A percentile compares a stretch with the other conserved stretches of the same genome.
phyloP scores from a whole-genome alignment of 2,888 invertebrate genomes.

The Aporophyla lueneburgensis region DNA sequence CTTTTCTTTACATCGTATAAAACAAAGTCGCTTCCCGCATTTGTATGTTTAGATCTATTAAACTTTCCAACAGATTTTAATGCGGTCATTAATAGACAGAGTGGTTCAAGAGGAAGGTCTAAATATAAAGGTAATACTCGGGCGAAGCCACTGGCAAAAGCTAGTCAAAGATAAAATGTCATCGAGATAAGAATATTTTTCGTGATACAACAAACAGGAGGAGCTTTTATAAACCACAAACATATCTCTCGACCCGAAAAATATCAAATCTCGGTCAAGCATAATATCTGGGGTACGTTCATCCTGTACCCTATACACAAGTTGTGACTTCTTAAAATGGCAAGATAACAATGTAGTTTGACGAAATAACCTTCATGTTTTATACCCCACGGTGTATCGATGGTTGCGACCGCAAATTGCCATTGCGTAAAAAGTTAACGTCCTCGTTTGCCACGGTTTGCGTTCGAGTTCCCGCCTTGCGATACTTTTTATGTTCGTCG shows the following conservation, averaged over 20 bases:
- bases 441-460: slow-evolving; percentile 51
- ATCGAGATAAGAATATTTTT: slow-evolving; percentile 1
- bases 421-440: slow-evolving; percentile 61
- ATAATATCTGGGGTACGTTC: slow-evolving; percentile 13
- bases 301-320: not conserved
- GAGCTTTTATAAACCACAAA: slow-evolving; percentile 1
- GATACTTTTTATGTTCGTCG: slow-evolving; percentile 47
- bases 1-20: too few relatives aligned
- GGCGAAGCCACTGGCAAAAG: too few relatives aligned
- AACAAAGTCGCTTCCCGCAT: too few relatives aligned
- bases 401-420: slow-evolving; percentile 41
- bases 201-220: not conserved
- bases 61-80: too few relatives aligned
- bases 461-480: slow-evolving; percentile 28
- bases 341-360: slow-evolving; percentile 23
- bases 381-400: slow-evolving; percentile 20
- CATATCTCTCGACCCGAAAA: not conserved
- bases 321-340: not conserved
- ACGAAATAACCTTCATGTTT: slow-evolving; percentile 35
- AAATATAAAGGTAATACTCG: too few relatives aligned
- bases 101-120: too few relatives aligned
- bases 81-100: too few relatives aligned
- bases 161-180: not conserved
- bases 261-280: slow-evolving; percentile 23
- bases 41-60: too few relatives aligned